A percentile compares a stretch with the other conserved stretches of the same genome.
Conservation (phyloP, 1,140 invertebrate species). For the Nomia melanderi region DNA sequence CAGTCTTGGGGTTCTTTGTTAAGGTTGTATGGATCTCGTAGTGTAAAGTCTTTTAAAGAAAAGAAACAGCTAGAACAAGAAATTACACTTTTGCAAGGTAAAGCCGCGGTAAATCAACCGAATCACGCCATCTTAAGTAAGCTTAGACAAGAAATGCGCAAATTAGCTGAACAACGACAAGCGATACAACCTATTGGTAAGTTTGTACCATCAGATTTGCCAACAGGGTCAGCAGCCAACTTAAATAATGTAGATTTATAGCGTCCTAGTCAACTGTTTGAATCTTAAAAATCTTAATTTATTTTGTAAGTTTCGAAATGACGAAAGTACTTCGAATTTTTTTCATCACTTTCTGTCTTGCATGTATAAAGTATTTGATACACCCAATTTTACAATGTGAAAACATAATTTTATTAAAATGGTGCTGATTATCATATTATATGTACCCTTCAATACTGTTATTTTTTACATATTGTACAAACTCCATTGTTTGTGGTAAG, state of each 20-base stretch:
- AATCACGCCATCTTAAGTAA: slow-evolving; percentile 97
- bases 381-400: background rate
- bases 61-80: slow-evolving; percentile 97
- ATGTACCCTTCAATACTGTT: background rate
- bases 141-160: slow-evolving; percentile 93
- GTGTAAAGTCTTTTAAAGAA: slow-evolving; percentile 95
- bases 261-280: slow-evolving; percentile 45
- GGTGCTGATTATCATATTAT: slow-evolving; percentile 13
- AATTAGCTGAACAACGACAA: slow-evolving; percentile 86
- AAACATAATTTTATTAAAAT: background rate
- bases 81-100: slow-evolving; percentile 94
- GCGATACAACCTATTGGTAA: slow-evolving; percentile 88
- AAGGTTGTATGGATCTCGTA: slow-evolving; percentile 95
- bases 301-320: slow-evolving; percentile 19
- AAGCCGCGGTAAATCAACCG: slow-evolving; percentile 94
- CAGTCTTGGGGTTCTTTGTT: slow-evolving; percentile 97
- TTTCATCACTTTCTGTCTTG: background rate
- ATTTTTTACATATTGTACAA: background rate
- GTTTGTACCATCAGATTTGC: slow-evolving; percentile 85
- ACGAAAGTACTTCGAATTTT: background rate
- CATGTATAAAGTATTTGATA: slow-evolving; percentile 14
- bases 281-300: slow-evolving; percentile 10
- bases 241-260: slow-evolving; percentile 88
- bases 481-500: background rate
- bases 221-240: slow-evolving; percentile 86